Base-by-base conservation (phyloP, 2,888 invertebrate species). In the Alsophila aescularia region DNA sequence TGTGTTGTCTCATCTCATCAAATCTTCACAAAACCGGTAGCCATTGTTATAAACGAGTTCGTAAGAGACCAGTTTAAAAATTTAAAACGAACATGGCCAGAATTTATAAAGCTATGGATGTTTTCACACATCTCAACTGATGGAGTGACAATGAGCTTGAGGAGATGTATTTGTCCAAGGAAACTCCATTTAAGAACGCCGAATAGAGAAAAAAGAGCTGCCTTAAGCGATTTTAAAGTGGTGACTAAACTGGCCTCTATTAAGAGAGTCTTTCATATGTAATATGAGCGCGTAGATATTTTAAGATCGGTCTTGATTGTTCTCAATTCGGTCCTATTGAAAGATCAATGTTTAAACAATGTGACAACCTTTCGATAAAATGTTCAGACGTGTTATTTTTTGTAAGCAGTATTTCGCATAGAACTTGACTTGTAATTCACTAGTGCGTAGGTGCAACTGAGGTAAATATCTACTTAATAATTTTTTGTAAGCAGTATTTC, bases 311-410 rank as follows among this genome's bases (percentile, higher is more conserved):
- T 63, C 68, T 73, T 73, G 71, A 77, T 77, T 76, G 72, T 66
- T 65, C 67, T 64, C 73, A 77, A 77, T 77, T 75, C 69, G 75
- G 66, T 63, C 55, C 62, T 67, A 77, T 77, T 75, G 72, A 74
- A 67, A 63, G 61, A 72, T 67, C 73, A 73, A 73, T 71, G 70
- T 64, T 67, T 67, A 60, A 70, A 69, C 63, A 65, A 66, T 65
- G 59, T 57, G 61, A 56, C 51, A 52, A 63, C 62, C 62, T 55
- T 58, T 59, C 60, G 58, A 61, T 59, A 52, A 41, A 52, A 53
- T 16, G 32, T 48, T 48, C 40, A 42, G 15, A 41, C 31, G 36
- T 4, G 7, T 29, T 10, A 12, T 18, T 37, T 37, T 9, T 37
- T 37, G 12, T 37, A 24, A 24, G 7, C 2, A 15, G 5, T 35